phyloP scores from a whole-genome alignment of 2,888 invertebrate species.

The Chironomus riparius region DNA sequence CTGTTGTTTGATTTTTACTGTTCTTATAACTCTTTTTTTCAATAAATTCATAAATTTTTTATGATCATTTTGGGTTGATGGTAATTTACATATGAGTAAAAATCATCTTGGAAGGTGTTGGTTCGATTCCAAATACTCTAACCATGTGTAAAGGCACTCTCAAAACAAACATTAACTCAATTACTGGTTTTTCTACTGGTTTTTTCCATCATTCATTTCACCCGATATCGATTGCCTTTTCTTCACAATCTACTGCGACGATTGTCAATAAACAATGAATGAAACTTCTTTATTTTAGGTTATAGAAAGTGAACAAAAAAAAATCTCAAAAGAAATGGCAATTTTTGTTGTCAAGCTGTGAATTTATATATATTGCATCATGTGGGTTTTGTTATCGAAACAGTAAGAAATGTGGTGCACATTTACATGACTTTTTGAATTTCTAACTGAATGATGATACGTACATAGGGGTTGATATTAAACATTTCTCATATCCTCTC shows the following conservation, averaged over 20 bases:
- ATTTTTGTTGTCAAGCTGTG: conserved; percentile 24
- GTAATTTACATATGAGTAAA: too few species aligned
- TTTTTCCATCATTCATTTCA: not conserved
- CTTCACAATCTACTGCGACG: not conserved
- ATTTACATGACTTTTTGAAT: conserved; percentile 22
- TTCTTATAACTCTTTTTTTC: too few species aligned
- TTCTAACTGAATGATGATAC: not conserved
- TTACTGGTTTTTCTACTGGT: not conserved
- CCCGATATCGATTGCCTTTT: not conserved
- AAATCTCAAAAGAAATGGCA: conserved; percentile 15
- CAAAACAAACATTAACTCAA: too few species aligned
- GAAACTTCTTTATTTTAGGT: too few species aligned
- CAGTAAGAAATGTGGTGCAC: conserved; percentile 11
- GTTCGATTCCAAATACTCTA: too few species aligned
- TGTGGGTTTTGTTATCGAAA: conserved; percentile 19
- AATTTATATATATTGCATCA: conserved; percentile 23
- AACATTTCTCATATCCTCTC: not conserved
- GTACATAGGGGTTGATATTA: not conserved
- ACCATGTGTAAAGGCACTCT: too few species aligned
- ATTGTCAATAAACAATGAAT: too few species aligned
- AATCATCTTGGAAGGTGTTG: not conserved
- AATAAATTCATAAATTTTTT: not conserved
- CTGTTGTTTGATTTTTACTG: not conserved
- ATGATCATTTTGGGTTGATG: too few species aligned
- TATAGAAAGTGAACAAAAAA: not conserved